Conservation (phyloP, 2,888 invertebrate species). For the Rhagonycha lutea region DNA sequence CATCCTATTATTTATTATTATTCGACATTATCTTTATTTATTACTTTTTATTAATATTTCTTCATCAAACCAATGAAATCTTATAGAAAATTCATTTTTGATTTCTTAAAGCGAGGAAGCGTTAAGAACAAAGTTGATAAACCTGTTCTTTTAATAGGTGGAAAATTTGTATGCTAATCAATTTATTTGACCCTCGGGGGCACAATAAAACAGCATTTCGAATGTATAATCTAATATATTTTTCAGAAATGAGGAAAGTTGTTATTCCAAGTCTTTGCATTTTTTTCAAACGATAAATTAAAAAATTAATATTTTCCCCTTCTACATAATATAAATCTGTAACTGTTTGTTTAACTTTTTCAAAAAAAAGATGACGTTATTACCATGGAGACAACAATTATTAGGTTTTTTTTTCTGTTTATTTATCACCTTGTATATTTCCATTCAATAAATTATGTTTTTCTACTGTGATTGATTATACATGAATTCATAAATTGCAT, state of each 20-base stretch:
- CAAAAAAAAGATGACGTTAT: background rate
- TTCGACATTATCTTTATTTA: background rate
- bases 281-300: background rate
- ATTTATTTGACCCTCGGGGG: background rate
- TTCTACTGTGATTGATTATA: background rate
- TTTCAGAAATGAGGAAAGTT: background rate
- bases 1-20: background rate
- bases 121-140: constrained; percentile 11
- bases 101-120: background rate
- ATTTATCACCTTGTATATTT: background rate
- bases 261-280: background rate
- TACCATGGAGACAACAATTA: background rate
- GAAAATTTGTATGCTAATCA: constrained; percentile 15
- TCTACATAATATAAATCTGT: no score
- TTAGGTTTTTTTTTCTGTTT: background rate
- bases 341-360: background rate
- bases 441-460: background rate
- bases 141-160: constrained; percentile 12
- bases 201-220: background rate
- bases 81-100: background rate
- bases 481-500: background rate
- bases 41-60: background rate
- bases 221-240: background rate
- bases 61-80: background rate
- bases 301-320: no score